Conservation (phyloP, 2,113 vertebrate species). For the Cranoglanis bouderius region DNA sequence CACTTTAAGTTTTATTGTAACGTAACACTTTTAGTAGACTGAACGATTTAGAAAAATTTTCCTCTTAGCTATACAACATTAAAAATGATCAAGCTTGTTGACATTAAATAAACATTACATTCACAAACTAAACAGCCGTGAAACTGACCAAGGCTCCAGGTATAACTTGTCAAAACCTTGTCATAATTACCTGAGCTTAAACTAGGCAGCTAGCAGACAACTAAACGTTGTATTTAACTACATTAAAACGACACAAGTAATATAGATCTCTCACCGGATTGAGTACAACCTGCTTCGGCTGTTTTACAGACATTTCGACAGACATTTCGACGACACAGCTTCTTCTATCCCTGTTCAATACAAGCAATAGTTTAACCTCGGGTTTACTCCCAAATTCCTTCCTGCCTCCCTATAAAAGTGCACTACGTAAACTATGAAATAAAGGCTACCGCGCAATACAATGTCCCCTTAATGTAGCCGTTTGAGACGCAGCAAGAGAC, state of each 20-base stretch:
- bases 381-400: neutral
- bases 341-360: no score
- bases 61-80: neutral
- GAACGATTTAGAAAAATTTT: neutral
- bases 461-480: no score
- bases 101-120: neutral
- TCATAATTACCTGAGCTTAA: neutral
- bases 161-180: neutral
- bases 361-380: neutral
- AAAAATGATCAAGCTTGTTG: neutral
- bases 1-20: neutral
- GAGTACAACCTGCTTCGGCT: slow-evolving; percentile 66
- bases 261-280: slow-evolving; percentile 65
- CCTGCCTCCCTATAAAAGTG: neutral
- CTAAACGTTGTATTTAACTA: neutral
- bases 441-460: neutral
- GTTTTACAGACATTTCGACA: slow-evolving; percentile 64
- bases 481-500: neutral
- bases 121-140: neutral
- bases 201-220: neutral
- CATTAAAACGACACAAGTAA: neutral
- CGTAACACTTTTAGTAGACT: neutral
- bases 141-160: neutral
- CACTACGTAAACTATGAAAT: neutral
- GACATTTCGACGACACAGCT: slow-evolving; percentile 60